These are phyloP conservation scores for Chlorodrepanis virens DNA, from an alignment of 2,113 vertebrate genomes.

Conservation along the genomic window DNA sequence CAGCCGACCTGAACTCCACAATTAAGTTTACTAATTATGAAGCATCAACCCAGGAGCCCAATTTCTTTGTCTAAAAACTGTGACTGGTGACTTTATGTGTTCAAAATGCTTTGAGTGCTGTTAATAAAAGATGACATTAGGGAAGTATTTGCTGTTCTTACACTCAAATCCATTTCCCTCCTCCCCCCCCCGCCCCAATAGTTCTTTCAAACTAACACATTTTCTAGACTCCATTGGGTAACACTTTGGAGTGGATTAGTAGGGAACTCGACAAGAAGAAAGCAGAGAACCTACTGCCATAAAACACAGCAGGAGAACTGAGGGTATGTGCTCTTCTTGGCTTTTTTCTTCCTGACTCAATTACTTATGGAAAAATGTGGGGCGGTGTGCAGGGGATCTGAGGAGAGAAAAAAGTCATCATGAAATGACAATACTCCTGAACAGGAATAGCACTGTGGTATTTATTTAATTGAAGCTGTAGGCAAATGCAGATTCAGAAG, in stretches of 20 bases:
- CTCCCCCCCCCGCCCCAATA: fast-evolving
- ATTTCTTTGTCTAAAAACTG: not conserved
- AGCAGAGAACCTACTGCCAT: not conserved
- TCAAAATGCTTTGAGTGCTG: not conserved
- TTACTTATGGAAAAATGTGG: not conserved
- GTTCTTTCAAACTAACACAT: not conserved
- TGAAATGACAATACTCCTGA: not conserved
- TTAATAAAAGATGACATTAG: not conserved
- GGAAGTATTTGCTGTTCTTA: not conserved
- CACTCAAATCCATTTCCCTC: not conserved
- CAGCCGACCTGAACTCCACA: not conserved
- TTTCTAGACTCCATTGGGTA: not conserved
- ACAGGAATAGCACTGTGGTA: not conserved
- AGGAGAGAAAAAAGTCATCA: not conserved
- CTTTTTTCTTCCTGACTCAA: not conserved
- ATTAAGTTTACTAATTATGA: not conserved
- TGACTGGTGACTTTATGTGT: not conserved
- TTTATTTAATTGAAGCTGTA: not conserved
- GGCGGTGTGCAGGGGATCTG: not conserved
- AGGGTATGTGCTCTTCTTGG: not conserved
- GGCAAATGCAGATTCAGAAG: constrained; percentile 30
- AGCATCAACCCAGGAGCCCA: not conserved
- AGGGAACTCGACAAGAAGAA: not conserved
- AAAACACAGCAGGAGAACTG: not conserved
- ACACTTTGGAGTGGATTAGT: not conserved